These are phyloP conservation scores for Mantis religiosa DNA, from an alignment of 2,888 invertebrate genomes.

Conservation along the genomic window DNA sequence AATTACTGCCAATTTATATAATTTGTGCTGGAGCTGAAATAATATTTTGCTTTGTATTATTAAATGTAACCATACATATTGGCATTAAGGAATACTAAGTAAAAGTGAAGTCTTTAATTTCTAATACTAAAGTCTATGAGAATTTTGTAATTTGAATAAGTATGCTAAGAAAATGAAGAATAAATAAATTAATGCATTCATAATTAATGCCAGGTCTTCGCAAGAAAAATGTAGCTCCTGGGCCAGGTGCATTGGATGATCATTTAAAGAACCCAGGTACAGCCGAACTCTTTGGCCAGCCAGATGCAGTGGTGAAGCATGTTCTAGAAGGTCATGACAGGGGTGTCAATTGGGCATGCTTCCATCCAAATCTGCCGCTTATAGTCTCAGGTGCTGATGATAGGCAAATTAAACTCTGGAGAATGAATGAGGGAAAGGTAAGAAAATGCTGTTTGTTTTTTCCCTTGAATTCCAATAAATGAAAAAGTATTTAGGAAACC, in stretches of 20 bases:
- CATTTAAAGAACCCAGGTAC: constrained; percentile 74
- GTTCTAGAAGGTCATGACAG: constrained; percentile 92
- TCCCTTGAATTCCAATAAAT: neutral
- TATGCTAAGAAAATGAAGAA: too few species aligned
- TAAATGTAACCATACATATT: too few species aligned
- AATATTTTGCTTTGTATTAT: too few species aligned
- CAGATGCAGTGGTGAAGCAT: constrained; percentile 89
- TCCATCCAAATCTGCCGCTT: constrained; percentile 90
- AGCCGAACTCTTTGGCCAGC: constrained; percentile 93
- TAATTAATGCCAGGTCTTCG: constrained; percentile 57
- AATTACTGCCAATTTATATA: too few species aligned
- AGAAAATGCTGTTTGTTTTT: neutral
- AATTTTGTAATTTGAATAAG: too few species aligned
- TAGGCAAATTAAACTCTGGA: constrained; percentile 94
- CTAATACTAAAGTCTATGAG: too few species aligned
- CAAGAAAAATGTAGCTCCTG: constrained; percentile 97
- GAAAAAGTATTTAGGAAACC: neutral
- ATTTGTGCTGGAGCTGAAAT: too few species aligned
- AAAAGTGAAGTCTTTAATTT: too few species aligned
- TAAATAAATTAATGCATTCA: too few species aligned
- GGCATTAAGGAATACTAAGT: too few species aligned
- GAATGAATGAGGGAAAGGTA: constrained; percentile 95
- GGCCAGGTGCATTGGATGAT: constrained; percentile 77
- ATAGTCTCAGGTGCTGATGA: constrained; percentile 99
- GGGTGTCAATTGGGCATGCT: constrained; percentile 98